phyloP scores from a whole-genome alignment of 1,140 invertebrate genomes.

The Archegozetes longisetosus region DNA sequence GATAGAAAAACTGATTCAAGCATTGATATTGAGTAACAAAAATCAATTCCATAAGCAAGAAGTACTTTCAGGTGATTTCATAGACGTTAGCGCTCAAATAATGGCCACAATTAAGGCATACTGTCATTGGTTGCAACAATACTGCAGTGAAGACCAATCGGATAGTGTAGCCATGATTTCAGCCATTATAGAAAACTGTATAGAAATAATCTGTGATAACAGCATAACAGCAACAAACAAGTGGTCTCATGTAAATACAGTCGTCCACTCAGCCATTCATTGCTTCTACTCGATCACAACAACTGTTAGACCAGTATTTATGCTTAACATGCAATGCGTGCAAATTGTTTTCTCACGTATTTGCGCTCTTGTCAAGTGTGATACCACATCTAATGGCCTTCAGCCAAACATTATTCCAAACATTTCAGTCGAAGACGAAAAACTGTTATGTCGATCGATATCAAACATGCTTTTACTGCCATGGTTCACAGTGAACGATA shows the following conservation, averaged over 20 bases:
- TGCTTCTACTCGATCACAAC: slow-evolving; percentile 39
- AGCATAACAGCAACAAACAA: not conserved
- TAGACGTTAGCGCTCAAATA: slow-evolving; percentile 35
- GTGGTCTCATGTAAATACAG: slow-evolving; percentile 28
- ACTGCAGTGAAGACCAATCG: slow-evolving; percentile 24
- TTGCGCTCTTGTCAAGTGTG: not conserved
- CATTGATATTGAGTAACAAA: slow-evolving; percentile 1
- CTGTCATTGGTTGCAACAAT: slow-evolving; percentile 40
- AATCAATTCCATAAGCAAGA: slow-evolving; percentile 1
- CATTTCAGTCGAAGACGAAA: slow-evolving; percentile 25
- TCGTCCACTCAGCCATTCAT: slow-evolving; percentile 41
- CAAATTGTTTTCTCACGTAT: slow-evolving; percentile 30
- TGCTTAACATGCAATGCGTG: slow-evolving; percentile 35
- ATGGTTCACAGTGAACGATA: slow-evolving; percentile 32
- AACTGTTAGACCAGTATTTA: slow-evolving; percentile 37
- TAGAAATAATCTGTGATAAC: slow-evolving; percentile 26
- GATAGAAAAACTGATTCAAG: slow-evolving; percentile 9
- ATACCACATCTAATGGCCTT: not conserved
- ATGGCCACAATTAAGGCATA: slow-evolving; percentile 48
- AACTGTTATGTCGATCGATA: slow-evolving; percentile 36
- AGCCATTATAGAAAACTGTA: slow-evolving; percentile 25
- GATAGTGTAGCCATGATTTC: slow-evolving; percentile 27
- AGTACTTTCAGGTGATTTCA: not conserved
- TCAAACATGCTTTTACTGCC: slow-evolving; percentile 40
- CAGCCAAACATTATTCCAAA: not conserved